phyloP scores from a whole-genome alignment of 2,797 vertebrate genomes.

The Sarcophilus harrisii region DNA sequence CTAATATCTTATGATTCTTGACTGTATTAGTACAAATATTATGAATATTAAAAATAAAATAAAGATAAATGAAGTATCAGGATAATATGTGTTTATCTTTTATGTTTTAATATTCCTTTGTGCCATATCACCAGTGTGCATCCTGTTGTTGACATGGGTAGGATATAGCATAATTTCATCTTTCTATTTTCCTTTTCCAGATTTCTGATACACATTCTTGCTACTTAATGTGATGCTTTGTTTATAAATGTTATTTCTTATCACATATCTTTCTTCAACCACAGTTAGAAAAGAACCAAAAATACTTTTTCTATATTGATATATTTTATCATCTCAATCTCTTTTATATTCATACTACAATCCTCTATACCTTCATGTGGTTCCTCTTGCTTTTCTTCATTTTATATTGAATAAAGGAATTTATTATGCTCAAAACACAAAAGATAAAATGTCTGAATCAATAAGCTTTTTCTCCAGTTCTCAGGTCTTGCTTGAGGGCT shows the following conservation, averaged over 20 bases:
- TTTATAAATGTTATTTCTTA: background rate
- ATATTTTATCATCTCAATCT: background rate
- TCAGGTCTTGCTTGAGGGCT: background rate
- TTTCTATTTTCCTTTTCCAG: background rate
- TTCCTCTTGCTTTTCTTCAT: background rate
- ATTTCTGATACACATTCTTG: constrained; percentile 22
- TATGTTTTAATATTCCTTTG: background rate
- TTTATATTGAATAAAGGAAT: constrained; percentile 26
- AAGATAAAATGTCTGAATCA: background rate
- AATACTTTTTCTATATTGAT: background rate
- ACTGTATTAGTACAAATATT: background rate
- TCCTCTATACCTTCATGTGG: background rate
- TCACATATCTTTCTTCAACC: constrained; percentile 6
- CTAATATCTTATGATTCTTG: constrained; percentile 20
- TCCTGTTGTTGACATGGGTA: background rate
- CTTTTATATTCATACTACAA: background rate
- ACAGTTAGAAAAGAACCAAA: background rate
- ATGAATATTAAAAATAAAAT: constrained; percentile 29
- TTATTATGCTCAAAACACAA: constrained; percentile 30
- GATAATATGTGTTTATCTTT: constrained; percentile 1
- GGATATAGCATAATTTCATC: background rate
- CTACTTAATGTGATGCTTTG: constrained; percentile 13
- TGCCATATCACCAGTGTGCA: background rate
- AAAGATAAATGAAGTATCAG: background rate
- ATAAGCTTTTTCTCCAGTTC: background rate